Conservation (phyloP, 1,140 invertebrate genomes). For the Phymorhynchus buccinoides region DNA sequence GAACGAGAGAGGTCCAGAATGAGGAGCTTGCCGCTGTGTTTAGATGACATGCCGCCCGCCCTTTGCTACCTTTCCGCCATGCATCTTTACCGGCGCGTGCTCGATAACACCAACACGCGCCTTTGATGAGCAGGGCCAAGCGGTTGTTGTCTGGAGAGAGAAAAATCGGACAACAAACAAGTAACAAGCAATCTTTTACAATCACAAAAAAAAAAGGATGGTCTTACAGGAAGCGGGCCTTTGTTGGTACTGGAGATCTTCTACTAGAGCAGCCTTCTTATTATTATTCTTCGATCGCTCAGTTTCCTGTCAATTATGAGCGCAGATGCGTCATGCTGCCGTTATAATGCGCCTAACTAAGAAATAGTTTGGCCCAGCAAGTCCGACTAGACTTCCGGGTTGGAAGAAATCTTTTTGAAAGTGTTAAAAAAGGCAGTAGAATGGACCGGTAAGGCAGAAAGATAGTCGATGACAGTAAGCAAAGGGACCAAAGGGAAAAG, state of each 20-base stretch:
- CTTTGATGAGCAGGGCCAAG: background rate
- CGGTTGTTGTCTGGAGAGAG: background rate
- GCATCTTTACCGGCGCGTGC: background rate
- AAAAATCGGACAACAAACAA: background rate
- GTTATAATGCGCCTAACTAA: too few relatives aligned
- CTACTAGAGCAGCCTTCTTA: too few relatives aligned
- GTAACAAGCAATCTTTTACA: background rate
- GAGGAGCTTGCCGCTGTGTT: background rate
- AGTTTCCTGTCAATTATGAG: too few relatives aligned
- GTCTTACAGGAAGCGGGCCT: background rate
- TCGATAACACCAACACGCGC: background rate
- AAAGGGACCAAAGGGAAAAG: too few relatives aligned
- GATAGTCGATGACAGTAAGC: too few relatives aligned
- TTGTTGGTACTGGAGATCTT: background rate
- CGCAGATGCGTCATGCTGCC: too few relatives aligned
- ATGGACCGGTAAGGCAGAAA: too few relatives aligned
- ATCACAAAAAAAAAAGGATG: background rate
- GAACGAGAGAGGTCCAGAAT: background rate
- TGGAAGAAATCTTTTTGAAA: too few relatives aligned
- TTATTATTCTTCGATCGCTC: too few relatives aligned
- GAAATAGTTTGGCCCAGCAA: too few relatives aligned
- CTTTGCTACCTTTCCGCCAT: constrained; percentile 2
- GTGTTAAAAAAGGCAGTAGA: too few relatives aligned
- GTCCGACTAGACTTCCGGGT: too few relatives aligned
- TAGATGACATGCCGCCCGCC: constrained; percentile 19